Base-by-base conservation (phyloP, 2,113 vertebrate species). In the Peucedramus taeniatus region DNA sequence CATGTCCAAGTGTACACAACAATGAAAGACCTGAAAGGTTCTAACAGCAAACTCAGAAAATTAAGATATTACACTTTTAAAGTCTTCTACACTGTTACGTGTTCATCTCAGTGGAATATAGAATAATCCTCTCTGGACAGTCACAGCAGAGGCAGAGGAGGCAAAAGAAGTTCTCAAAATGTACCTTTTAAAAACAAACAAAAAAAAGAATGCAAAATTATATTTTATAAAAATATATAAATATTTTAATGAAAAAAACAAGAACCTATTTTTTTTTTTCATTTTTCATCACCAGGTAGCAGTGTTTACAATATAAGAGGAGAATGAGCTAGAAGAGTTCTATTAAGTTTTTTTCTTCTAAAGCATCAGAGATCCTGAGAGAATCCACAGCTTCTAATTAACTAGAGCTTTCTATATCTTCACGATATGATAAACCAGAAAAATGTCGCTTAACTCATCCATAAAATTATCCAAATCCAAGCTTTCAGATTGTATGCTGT, bases 1-100 rank as follows among this genome's bases (percentile, higher is more conserved):
- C 17, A 23, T 26, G 7, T 16, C 6, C 14, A 30, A 30, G 5
- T 9, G 3, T 4, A 27, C 5, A 7, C 4, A 49, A 23, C 0
- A 0, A 9, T 26, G 10, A 54, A 60, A 89, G 45, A 15, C 4
- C 15, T 44, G 20, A 30, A 31, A 28, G 3, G 6, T 24, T 13
- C 15, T 31, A 31, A 44, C 18, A 64, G 13, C 3, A 49, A 45
- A 30, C 4, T 7, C 16, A 3, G 10, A 85, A 92, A 81, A 57
- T 11, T 1, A 70, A 44, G 7, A 28, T 8, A 16, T 31, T 24
- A 9, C 1, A 4, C 23, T 74, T 57, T 21, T 74, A 33, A 11
- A 5, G 8, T 37, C 11, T 59, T 42, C 5, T 42, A 11, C 12
- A 24, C 0, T 22, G 6, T 20, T 45, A 15, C 1, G 1, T 37